phyloP scores from a whole-genome alignment of 2,888 invertebrate genomes.

The Agrypnus murinus region DNA sequence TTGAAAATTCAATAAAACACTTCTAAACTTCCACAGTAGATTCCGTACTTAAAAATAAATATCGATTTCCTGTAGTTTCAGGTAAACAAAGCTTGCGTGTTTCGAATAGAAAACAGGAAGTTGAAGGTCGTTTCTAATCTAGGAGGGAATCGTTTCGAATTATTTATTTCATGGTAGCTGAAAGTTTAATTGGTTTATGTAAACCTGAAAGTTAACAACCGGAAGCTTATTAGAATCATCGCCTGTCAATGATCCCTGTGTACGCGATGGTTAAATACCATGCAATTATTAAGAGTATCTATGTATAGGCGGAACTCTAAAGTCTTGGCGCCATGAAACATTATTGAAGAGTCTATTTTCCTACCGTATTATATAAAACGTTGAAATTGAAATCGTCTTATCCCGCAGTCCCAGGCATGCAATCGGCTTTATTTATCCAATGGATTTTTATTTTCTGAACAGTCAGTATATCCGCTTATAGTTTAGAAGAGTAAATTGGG shows the following conservation, averaged over 20 bases:
- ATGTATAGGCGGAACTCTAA: neutral
- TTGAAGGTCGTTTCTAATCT: slow-evolving; percentile 25
- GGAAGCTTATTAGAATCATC: neutral
- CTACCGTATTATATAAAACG: slow-evolving; percentile 6
- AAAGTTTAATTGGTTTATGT: slow-evolving; percentile 12
- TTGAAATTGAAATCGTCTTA: slow-evolving; percentile 7
- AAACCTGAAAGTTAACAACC: neutral
- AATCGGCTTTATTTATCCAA: slow-evolving; percentile 15
- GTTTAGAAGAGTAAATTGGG: slow-evolving; percentile 2
- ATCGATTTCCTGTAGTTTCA: slow-evolving; percentile 11
- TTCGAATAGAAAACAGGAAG: slow-evolving; percentile 15
- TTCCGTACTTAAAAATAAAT: slow-evolving; percentile 13
- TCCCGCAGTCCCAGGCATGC: slow-evolving; percentile 6
- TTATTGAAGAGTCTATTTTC: slow-evolving; percentile 7
- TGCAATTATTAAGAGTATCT: too few relatives aligned
- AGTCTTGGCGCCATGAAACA: slow-evolving; percentile 4
- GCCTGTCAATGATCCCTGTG: slow-evolving; percentile 17
- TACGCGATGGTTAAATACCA: slow-evolving; percentile 9
- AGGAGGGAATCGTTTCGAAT: slow-evolving; percentile 7
- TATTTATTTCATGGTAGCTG: slow-evolving; percentile 10
- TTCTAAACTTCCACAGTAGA: too few relatives aligned
- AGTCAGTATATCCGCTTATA: neutral
- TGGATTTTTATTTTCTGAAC: neutral
- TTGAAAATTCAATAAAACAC: neutral
- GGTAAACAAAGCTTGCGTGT: slow-evolving; percentile 31